phyloP scores from a whole-genome alignment of 2,797 vertebrate species.

The Glossophaga mutica region DNA sequence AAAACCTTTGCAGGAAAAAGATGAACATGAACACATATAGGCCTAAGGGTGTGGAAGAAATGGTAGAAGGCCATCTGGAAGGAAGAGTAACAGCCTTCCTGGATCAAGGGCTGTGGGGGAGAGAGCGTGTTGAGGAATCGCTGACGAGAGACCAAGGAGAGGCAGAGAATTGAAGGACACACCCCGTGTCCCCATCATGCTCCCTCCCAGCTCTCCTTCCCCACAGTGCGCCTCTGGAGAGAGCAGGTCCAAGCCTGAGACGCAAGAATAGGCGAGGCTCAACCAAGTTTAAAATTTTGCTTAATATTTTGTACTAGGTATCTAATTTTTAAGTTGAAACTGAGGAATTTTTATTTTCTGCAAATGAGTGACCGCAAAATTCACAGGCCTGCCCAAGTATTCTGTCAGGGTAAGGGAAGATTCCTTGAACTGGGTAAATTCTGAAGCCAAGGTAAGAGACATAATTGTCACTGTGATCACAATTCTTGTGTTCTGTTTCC shows the following conservation, averaged over 20 bases:
- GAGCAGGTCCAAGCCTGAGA: neutral
- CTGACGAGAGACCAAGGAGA: neutral
- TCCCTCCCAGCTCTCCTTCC: neutral
- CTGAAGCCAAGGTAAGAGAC: neutral
- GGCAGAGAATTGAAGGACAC: neutral
- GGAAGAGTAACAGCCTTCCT: neutral
- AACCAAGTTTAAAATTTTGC: neutral
- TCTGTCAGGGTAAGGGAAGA: neutral
- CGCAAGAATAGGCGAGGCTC: neutral
- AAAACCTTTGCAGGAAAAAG: neutral
- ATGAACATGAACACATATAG: neutral
- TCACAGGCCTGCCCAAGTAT: neutral
- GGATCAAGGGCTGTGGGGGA: neutral
- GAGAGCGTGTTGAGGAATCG: neutral
- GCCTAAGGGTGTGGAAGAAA: neutral
- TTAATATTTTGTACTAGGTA: neutral
- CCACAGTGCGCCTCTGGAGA: neutral
- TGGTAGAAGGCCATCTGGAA: neutral
- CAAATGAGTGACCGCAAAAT: neutral
- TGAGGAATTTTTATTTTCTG: constrained; percentile 12
- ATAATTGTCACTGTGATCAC: neutral
- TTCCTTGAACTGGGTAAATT: neutral
- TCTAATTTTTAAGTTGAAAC: neutral
- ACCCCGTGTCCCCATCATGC: too few relatives aligned
- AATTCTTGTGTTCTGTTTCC: neutral